Evolutionary conservation across 2,888 invertebrate species (phyloP), one percentile per base, ranked within the genome.

Genomic region (Hoplodrina ambigua): DNA sequence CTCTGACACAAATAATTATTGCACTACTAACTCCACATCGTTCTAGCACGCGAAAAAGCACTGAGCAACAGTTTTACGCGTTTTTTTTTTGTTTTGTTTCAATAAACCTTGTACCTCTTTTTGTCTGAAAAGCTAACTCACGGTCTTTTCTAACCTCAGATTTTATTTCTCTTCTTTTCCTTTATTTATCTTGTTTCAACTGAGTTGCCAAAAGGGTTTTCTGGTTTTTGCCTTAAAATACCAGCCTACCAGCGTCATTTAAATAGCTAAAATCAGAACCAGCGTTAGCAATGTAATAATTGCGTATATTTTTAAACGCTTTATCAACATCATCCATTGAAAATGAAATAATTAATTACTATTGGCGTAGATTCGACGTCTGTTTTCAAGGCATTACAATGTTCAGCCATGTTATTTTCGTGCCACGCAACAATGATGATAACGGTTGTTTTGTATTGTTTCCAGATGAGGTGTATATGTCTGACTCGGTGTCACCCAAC

Each of bases 401-500:
- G 17, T 44, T 55, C 17, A 10, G 33, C 30, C 20, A 20, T 60
- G 67, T 49, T 78, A 62, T 78, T 65, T 67, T 58, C 15, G 71
- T 64, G 61, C 17, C 56, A 15, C 72, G 55, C 52, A 54, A 50
- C 66, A 53, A 46, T 62, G 54, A 44, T 56, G 62, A 67, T 79
- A 79, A 72, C 80, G 50, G 73, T 52, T 61, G n/a, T 81, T 65
- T 84, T 82, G 37, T 65, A 49, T 85, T 90, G 82, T 90, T 92
- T 91, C 76, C 95, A 97, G 97, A 97, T 95, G 97, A 97, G 87
- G 93, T 94, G 59, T 96, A 96, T 88, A 90, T 96, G 75, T 94
- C 96, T 11, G 97, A 97, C 76, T 85, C 90, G 5, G 75, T 92
- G 54, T 93, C 94, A 11, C 90, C 94, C 2, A 94, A 94, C 41